Base-by-base conservation (phyloP, 2,797 vertebrate genomes). In the Falco concolor region DNA sequence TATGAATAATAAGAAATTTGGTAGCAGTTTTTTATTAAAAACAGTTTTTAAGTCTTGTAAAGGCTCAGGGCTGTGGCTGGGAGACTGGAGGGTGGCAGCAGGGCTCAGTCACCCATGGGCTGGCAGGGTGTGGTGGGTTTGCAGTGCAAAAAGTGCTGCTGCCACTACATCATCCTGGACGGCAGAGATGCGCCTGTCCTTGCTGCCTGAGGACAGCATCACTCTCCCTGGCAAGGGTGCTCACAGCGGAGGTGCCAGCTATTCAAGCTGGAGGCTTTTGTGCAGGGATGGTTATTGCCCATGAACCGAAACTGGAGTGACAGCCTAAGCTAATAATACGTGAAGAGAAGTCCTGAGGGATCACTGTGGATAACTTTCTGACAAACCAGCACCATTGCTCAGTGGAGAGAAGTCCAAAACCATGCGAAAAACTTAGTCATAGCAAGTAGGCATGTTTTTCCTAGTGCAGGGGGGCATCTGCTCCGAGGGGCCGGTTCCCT, bases 281-380 rank as follows among this genome's bases (percentile, higher is more conserved):
- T 85, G 70, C 59, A 20, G 74, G 36, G 25, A 9, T 53, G 20
- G 60, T 80, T 75, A 42, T 44, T 21, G 8, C 73, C 47, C 5
- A 1, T 2, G 3, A 59, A 59, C 80, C 5, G 27, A 86, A 90
- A 42, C 74, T 34, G 53, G 52, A 87, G 38, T 89, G 34, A 13
- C 30, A 83, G 87, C 34, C 68, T 78, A 53, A 85, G 56, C 53
- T 91, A 86, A 36, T 80, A 87, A 87, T 65, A 57, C 0, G 0
- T 34, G 22, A 50, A 91, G 73, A 64, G 49, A 95, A 70, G 88
- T 95, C 90, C 88, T 47, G 60, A 77, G 91, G 72, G 72, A 75
- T 91, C 6, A 5, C 45, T 50, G 42, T 8, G 32, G 53, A n/a
- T 91, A 87, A 50, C 27, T 56, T 76, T 20, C 40, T 92, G 86